Evolutionary conservation across 2,888 invertebrate species (phyloP).

Genomic region (Plagiodera versicolora): DNA sequence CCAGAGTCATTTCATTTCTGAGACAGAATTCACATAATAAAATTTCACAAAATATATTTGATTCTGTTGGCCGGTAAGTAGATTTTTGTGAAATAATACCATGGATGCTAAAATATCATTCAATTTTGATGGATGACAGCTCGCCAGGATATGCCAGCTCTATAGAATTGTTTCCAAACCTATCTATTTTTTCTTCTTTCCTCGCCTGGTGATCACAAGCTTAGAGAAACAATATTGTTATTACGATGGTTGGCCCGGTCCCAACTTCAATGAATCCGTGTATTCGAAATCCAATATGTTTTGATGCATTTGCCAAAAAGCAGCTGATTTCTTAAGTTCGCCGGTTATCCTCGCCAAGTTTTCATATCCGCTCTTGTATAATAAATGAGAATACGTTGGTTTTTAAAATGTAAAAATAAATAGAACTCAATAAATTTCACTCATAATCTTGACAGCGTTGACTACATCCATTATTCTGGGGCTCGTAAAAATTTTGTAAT

Average conservation of each 20-base stretch:
- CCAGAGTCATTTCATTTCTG: too few species aligned
- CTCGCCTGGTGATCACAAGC: not conserved
- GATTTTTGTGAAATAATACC: too few species aligned
- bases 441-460: slow-evolving; percentile 8
- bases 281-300: slow-evolving; percentile 32
- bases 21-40: too few species aligned
- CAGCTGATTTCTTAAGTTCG: slow-evolving; percentile 16
- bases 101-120: too few species aligned
- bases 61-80: too few species aligned
- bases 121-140: too few species aligned
- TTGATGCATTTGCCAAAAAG: slow-evolving; percentile 32
- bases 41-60: too few species aligned
- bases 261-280: slow-evolving; percentile 23
- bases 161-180: too few species aligned
- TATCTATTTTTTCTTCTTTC: not conserved
- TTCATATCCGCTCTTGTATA: slow-evolving; percentile 3
- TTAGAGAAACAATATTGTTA: not conserved
- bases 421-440: not conserved
- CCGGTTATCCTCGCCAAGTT: slow-evolving; percentile 2
- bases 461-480: not conserved
- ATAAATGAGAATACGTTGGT: slow-evolving; percentile 13
- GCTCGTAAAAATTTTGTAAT: not conserved
- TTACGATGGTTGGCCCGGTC: slow-evolving; percentile 19
- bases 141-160: too few species aligned
- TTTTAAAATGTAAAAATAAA: slow-evolving; percentile 9